Conservation (phyloP, 2,888 invertebrate genomes). For the Drosophila quasianomalipes region DNA sequence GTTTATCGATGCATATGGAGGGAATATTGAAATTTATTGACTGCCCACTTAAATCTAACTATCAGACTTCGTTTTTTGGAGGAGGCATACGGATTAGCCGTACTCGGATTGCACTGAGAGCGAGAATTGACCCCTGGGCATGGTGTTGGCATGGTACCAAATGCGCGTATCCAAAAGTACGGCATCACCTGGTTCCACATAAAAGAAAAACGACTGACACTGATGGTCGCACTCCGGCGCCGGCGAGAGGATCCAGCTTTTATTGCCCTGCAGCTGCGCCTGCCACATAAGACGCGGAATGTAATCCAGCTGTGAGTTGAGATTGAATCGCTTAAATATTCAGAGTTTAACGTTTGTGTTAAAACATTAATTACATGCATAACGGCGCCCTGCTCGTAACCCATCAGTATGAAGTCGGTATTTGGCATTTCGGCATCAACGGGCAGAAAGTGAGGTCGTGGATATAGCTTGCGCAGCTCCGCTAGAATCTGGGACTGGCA, state of each 20-base stretch:
- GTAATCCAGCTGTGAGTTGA: constrained; percentile 91
- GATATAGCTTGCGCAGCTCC: constrained; percentile 91
- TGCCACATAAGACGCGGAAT: constrained; percentile 97
- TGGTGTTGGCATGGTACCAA: constrained; percentile 96
- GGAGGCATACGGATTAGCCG: constrained; percentile 86
- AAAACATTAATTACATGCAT: constrained; percentile 90
- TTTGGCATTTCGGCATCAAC: constrained; percentile 94
- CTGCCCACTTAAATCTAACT: neutral
- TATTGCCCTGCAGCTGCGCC: constrained; percentile 94
- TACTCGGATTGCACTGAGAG: constrained; percentile 96
- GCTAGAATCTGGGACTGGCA: constrained; percentile 93
- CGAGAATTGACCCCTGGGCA: constrained; percentile 92
- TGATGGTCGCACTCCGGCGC: constrained; percentile 94
- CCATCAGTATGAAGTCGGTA: constrained; percentile 96
- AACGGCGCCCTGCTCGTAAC: constrained; percentile 94
- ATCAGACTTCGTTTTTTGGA: constrained; percentile 11
- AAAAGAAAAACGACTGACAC: constrained; percentile 91
- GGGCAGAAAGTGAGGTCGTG: constrained; percentile 94
- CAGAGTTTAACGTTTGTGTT: neutral
- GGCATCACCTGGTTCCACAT: constrained; percentile 94
- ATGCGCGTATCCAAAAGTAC: constrained; percentile 94
- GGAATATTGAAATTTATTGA: constrained; percentile 28
- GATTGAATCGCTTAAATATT: neutral
- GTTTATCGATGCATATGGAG: neutral
- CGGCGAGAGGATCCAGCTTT: constrained; percentile 93